These are phyloP conservation scores for Rhincodon typus DNA, from an alignment of 2,797 vertebrate genomes.

Conservation along the genomic window DNA sequence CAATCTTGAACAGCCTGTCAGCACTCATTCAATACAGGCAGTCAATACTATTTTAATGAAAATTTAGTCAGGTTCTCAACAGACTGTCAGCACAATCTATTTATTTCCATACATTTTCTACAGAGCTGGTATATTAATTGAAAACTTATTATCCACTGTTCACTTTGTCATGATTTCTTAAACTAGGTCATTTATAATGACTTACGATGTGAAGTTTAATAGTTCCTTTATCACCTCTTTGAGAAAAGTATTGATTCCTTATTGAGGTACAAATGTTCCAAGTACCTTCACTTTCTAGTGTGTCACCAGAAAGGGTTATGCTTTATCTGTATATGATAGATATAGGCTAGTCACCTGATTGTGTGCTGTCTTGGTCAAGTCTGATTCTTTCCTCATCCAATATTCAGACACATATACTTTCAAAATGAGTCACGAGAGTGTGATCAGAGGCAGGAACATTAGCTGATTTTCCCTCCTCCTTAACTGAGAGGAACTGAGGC, in stretches of 20 bases:
- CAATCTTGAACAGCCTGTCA: not conserved
- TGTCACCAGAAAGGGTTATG: not conserved
- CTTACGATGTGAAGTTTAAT: not conserved
- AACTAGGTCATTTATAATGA: not conserved
- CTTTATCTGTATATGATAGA: not conserved
- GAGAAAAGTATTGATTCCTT: not conserved
- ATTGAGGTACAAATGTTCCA: not conserved
- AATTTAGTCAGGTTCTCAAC: not conserved
- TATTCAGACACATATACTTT: not conserved
- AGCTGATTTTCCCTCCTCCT: not conserved
- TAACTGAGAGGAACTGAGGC: not conserved
- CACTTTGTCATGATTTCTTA: not conserved
- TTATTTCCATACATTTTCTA: not conserved
- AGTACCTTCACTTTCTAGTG: not conserved
- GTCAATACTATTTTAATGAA: not conserved
- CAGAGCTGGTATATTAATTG: not conserved
- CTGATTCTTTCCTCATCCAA: not conserved
- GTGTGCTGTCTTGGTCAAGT: not conserved
- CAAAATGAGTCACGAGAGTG: not conserved
- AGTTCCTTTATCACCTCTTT: not conserved
- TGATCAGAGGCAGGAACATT: not conserved
- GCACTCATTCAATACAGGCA: not conserved
- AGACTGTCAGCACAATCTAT: not conserved
- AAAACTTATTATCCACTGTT: not conserved
- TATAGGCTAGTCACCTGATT: not conserved